These are phyloP conservation scores for Eilema griseolum DNA, from an alignment of 2,888 invertebrate species.

Conservation along the genomic window DNA sequence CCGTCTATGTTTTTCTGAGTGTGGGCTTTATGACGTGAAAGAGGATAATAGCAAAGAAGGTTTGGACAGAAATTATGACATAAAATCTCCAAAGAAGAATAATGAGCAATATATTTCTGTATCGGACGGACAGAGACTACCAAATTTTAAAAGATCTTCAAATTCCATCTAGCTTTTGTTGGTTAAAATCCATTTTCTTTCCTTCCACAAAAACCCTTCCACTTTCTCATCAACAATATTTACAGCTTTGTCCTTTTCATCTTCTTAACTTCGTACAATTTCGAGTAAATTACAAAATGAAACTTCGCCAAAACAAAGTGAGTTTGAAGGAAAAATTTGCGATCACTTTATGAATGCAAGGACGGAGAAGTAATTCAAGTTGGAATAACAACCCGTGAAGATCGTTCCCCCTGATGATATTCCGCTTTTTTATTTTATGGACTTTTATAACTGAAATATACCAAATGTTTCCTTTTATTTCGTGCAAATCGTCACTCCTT, in stretches of 20 bases:
- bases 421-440: constrained; percentile 57
- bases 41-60: no score
- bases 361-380: constrained; percentile 73
- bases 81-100: no score
- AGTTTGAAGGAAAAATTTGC: constrained; percentile 62
- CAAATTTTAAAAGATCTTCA: no score
- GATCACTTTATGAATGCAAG: constrained; percentile 68
- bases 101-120: no score
- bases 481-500: constrained; percentile 38
- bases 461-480: constrained; percentile 45
- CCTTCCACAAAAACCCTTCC: constrained; percentile 12
- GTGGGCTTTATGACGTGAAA: no score
- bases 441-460: constrained; percentile 54
- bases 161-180: neutral
- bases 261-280: constrained; percentile 43
- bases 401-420: constrained; percentile 71
- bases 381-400: constrained; percentile 60
- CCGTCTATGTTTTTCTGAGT: no score
- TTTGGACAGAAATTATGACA: no score
- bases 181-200: neutral
- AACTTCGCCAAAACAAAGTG: constrained; percentile 64
- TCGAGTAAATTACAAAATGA: constrained; percentile 65
- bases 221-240: constrained; percentile 23
- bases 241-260: constrained; percentile 43
- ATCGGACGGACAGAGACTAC: no score